Evolutionary conservation across 2,888 invertebrate species (phyloP).

Genomic region (Campaea margaritaria): DNA sequence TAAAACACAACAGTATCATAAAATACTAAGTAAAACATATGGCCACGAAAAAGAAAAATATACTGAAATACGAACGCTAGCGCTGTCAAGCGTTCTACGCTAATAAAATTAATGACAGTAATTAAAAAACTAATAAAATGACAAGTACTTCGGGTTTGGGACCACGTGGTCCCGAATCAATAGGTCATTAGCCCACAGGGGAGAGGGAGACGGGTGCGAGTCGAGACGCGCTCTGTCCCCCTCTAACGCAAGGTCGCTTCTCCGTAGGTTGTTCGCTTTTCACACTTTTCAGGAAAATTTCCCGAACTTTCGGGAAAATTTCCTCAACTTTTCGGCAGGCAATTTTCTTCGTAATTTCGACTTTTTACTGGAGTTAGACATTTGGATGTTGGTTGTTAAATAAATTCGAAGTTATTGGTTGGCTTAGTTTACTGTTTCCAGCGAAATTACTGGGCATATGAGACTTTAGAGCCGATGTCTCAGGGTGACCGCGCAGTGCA

Average conservation of each 20-base stretch:
- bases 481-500: no score
- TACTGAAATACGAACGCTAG: background rate
- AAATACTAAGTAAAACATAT: no score
- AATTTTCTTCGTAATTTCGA: slow-evolving; percentile 6
- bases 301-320: slow-evolving; percentile 13
- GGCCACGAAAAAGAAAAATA: no score
- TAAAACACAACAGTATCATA: background rate
- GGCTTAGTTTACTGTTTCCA: no score
- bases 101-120: slow-evolving; percentile 1
- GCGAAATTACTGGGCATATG: no score
- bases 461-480: no score
- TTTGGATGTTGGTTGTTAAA: background rate
- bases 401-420: background rate
- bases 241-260: slow-evolving; percentile 51
- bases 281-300: slow-evolving; percentile 27
- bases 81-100: background rate
- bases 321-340: slow-evolving; percentile 11
- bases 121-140: slow-evolving; percentile 29
- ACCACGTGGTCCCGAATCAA: slow-evolving; percentile 47
- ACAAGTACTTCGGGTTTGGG: slow-evolving; percentile 19
- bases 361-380: background rate
- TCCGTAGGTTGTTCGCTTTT: slow-evolving; percentile 42
- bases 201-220: slow-evolving; percentile 47
- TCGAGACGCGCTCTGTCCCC: slow-evolving; percentile 50
- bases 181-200: slow-evolving; percentile 48